Evolutionary conservation across 2,888 invertebrate species (phyloP).

Genomic region (Nebria brevicollis): DNA sequence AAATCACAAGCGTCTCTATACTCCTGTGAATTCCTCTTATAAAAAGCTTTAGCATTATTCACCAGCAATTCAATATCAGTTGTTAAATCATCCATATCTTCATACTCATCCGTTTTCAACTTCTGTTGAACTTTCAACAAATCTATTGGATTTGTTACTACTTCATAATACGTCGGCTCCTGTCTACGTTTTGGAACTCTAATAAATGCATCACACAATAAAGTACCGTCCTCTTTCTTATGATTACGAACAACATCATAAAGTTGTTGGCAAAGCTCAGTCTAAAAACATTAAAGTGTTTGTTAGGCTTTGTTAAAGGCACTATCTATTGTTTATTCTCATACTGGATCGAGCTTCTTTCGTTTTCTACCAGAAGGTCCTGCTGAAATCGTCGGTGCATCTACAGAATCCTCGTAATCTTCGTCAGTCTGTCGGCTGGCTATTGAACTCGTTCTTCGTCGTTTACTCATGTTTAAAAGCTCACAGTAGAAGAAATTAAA

Average conservation of each 20-base stretch:
- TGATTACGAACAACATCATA: conserved; percentile 91
- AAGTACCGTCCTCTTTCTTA: conserved; percentile 90
- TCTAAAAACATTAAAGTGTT: conserved; percentile 59
- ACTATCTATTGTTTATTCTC: conserved; percentile 52
- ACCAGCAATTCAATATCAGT: conserved; percentile 91
- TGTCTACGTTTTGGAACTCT: conserved; percentile 93
- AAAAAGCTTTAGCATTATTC: conserved; percentile 95
- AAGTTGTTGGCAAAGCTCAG: conserved; percentile 89
- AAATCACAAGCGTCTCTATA: conserved; percentile 90
- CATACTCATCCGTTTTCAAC: conserved; percentile 96
- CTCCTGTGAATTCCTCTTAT: conserved; percentile 86
- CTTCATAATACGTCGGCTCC: conserved; percentile 91
- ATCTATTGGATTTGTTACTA: conserved; percentile 95
- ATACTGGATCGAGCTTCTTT: conserved; percentile 80
- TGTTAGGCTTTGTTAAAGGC: background rate
- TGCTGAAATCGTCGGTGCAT: conserved; percentile 65
- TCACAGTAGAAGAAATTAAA: too few relatives aligned
- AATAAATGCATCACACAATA: conserved; percentile 94
- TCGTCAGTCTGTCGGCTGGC: conserved; percentile 77
- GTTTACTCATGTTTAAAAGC: conserved; percentile 72
- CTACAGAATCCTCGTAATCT: conserved; percentile 76
- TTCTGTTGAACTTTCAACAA: conserved; percentile 95
- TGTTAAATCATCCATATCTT: conserved; percentile 90
- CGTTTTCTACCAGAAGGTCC: conserved; percentile 68
- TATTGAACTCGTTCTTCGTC: conserved; percentile 84